These are phyloP conservation scores for Intellagama lesueurii DNA, from an alignment of 2,797 vertebrate species.

Conservation along the genomic window DNA sequence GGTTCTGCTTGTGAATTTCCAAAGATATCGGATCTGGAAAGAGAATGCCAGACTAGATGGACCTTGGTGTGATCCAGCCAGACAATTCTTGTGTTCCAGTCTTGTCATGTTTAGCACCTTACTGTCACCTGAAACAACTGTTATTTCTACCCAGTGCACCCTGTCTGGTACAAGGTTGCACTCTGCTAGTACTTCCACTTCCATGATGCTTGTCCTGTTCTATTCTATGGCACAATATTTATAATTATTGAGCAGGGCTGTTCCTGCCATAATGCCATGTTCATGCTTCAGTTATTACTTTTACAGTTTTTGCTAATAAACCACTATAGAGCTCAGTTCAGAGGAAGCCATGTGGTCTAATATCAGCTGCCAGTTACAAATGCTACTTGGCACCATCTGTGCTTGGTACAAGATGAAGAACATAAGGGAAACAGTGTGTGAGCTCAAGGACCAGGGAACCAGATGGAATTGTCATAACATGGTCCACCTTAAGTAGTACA, in stretches of 20 bases:
- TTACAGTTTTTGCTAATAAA: conserved; percentile 46
- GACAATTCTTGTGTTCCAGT: not conserved
- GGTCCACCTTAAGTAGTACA: not conserved
- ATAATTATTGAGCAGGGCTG: not conserved
- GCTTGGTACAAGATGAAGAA: not conserved
- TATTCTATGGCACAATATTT: not conserved
- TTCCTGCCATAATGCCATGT: not conserved
- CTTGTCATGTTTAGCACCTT: not conserved
- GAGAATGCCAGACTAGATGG: not conserved
- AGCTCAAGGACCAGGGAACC: not conserved
- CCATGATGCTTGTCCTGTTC: not conserved
- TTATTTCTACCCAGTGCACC: not conserved
- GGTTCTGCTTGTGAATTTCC: not conserved
- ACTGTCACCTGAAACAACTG: not conserved
- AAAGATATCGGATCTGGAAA: not conserved
- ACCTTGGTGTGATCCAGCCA: not conserved
- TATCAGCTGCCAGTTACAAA: conserved; percentile 5
- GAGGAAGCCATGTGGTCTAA: conserved; percentile 17
- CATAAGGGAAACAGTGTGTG: not conserved
- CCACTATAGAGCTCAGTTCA: not conserved
- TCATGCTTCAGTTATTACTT: conserved; percentile 29
- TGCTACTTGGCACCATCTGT: not conserved
- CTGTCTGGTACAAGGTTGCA: not conserved
- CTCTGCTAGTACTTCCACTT: conserved; percentile 32
- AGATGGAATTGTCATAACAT: not conserved